Conservation (phyloP, 2,888 invertebrate species). For the Didymodactylos carnosus region DNA sequence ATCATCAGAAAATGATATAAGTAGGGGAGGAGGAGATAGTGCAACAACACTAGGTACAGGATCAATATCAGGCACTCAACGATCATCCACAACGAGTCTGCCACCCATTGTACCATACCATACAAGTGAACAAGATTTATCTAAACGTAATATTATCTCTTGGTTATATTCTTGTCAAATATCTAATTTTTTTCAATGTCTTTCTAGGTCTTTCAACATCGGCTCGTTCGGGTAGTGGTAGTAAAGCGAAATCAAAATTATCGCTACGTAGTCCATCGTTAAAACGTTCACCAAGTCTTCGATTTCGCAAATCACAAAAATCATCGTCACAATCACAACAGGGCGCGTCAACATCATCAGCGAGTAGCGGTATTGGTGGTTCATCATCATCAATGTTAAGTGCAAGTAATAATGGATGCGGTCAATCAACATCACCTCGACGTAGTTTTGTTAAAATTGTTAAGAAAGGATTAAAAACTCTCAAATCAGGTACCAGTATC, state of each 20-base stretch:
- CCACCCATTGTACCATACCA: neutral
- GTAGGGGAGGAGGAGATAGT: neutral
- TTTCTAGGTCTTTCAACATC: no score
- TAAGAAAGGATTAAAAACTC: neutral
- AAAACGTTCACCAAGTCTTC: neutral
- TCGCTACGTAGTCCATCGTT: neutral
- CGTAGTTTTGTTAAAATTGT: neutral
- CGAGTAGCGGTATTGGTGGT: no score
- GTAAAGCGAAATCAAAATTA: neutral
- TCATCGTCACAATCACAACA: neutral
- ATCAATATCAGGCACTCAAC: neutral
- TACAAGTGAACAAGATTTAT: neutral
- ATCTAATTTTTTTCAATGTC: no score
- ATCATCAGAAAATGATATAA: neutral
- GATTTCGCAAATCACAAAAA: neutral
- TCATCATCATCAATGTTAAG: neutral
- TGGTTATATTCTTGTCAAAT: no score
- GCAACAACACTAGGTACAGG: neutral
- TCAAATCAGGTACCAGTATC: neutral
- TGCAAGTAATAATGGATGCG: no score
- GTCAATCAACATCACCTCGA: neutral
- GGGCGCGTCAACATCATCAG: neutral
- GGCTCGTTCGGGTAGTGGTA: no score
- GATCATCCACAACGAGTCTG: neutral
- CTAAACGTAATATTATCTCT: no score